phyloP scores from a whole-genome alignment of 2,113 vertebrate species.

The Dasypus novemcinctus region DNA sequence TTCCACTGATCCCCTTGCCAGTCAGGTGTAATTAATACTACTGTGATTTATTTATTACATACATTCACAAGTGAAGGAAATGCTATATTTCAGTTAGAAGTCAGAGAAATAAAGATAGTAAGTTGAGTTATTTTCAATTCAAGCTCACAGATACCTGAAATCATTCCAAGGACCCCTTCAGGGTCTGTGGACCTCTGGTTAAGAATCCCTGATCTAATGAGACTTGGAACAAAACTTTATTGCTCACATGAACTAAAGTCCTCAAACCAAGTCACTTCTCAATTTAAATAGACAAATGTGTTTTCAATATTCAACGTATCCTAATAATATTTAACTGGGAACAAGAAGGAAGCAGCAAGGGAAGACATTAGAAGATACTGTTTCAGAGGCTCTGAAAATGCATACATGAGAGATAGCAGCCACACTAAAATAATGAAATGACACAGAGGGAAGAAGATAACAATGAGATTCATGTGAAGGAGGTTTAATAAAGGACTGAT shows the following conservation, averaged over 20 bases:
- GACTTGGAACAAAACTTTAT: background rate
- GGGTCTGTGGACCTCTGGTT: too few relatives aligned
- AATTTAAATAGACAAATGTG: background rate
- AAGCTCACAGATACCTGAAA: too few relatives aligned
- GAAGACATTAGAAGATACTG: background rate
- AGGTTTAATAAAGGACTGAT: background rate
- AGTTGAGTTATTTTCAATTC: too few relatives aligned
- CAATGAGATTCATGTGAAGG: background rate
- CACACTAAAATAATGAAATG: background rate
- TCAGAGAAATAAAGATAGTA: too few relatives aligned
- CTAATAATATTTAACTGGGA: background rate
- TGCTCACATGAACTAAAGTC: background rate
- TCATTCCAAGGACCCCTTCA: too few relatives aligned
- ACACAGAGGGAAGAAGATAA: background rate
- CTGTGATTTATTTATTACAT: too few relatives aligned
- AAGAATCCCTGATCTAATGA: background rate
- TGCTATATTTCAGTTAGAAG: too few relatives aligned
- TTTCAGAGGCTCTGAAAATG: background rate
- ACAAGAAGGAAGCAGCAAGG: background rate
- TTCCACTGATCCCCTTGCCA: too few relatives aligned
- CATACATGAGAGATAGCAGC: background rate
- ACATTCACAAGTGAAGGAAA: too few relatives aligned
- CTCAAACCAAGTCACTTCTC: background rate
- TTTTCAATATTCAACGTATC: background rate
- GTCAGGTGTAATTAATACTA: too few relatives aligned